A percentile compares a stretch with the other conserved stretches of the same genome.
phyloP scores from a whole-genome alignment of 2,797 vertebrate species.

The Coregonus sp. region DNA sequence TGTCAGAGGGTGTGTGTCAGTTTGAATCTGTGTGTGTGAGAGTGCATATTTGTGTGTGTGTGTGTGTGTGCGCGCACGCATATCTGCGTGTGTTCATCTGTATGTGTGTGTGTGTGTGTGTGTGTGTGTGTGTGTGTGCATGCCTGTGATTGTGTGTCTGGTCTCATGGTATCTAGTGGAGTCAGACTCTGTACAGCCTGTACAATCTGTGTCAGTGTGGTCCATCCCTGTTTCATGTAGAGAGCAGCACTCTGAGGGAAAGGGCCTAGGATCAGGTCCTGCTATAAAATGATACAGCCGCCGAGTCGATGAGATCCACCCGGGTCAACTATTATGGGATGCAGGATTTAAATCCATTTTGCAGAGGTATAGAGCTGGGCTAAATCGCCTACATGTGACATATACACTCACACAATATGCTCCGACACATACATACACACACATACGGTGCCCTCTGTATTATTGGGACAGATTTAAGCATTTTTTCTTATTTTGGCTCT shows the following conservation, averaged over 20 bases:
- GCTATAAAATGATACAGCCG: constrained; percentile 26
- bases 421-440: neutral
- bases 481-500: too few species aligned
- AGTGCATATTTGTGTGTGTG: neutral
- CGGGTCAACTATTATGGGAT: constrained; percentile 52
- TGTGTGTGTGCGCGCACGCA: neutral
- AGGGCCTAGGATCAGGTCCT: constrained; percentile 23
- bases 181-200: neutral
- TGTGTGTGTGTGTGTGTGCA: neutral
- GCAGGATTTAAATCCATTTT: constrained; percentile 52
- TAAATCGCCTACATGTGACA: neutral
- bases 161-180: neutral
- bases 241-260: constrained; percentile 32
- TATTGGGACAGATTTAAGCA: too few species aligned
- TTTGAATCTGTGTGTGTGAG: neutral
- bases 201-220: constrained; percentile 13
- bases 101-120: neutral
- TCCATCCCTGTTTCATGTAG: constrained; percentile 17
- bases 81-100: neutral
- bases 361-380: constrained; percentile 35
- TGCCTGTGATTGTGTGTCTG: neutral
- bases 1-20: neutral
- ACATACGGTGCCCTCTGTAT: neutral
- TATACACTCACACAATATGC: neutral
- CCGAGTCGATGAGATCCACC: constrained; percentile 33